Percentiles rank a stretch among this genome's conserved stretches.
phyloP scores from a whole-genome alignment of 2,888 invertebrate species.

The Drosophila mayaguana region DNA sequence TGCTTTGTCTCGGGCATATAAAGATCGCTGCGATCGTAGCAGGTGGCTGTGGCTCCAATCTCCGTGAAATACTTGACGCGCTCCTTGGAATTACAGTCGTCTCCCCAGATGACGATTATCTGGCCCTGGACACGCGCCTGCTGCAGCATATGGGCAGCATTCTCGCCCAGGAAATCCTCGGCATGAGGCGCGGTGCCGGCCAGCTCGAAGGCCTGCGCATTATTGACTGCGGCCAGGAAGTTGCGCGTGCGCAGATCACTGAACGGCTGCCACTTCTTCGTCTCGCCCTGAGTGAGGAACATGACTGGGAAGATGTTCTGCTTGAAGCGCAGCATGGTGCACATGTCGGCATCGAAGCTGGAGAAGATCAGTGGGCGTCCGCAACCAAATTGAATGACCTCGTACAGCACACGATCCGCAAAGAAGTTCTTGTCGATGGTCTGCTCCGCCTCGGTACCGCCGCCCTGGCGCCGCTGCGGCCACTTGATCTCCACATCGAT shows the following conservation, averaged over 20 bases:
- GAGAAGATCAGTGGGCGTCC: slow-evolving; percentile 95
- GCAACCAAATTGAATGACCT: slow-evolving; percentile 92
- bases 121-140: slow-evolving; percentile 92
- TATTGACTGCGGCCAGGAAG: slow-evolving; percentile 92
- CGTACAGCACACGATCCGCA: slow-evolving; percentile 93
- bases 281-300: slow-evolving; percentile 88
- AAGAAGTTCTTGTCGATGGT: slow-evolving; percentile 95
- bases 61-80: slow-evolving; percentile 94
- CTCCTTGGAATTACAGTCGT: slow-evolving; percentile 94
- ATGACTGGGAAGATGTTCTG: slow-evolving; percentile 98
- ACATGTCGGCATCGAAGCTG: slow-evolving; percentile 98
- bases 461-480: slow-evolving; percentile 94
- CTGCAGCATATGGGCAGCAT: slow-evolving; percentile 87
- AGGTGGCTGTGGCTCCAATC: slow-evolving; percentile 96
- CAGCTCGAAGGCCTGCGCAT: slow-evolving; percentile 92
- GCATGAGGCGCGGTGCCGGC: slow-evolving; percentile 96
- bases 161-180: slow-evolving; percentile 93
- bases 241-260: slow-evolving; percentile 93
- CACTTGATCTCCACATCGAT: slow-evolving; percentile 99
- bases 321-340: slow-evolving; percentile 95
- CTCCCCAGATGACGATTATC: slow-evolving; percentile 98
- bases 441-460: slow-evolving; percentile 93
- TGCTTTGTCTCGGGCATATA: slow-evolving; percentile 75
- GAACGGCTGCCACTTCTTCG: slow-evolving; percentile 88
- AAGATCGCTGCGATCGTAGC: slow-evolving; percentile 95